Conservation (phyloP, 2,888 invertebrate species). For the Nudaria mundana region DNA sequence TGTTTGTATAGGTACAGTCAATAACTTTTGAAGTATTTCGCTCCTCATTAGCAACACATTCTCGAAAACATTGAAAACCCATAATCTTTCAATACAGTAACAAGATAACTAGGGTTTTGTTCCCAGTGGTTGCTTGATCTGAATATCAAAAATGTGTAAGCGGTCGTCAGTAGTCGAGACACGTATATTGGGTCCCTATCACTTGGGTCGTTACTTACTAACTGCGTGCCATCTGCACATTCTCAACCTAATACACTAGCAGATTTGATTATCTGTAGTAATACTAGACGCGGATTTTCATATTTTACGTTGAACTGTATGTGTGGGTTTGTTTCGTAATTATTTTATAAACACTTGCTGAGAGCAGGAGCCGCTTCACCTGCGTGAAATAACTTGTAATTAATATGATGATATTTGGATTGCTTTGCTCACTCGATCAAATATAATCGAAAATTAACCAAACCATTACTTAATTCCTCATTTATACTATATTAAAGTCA, state of each 20-base stretch:
- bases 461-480: no score
- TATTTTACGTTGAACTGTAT: no score
- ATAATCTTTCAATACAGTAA: slow-evolving; percentile 79
- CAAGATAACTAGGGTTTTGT: slow-evolving; percentile 78
- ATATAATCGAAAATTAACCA: no score
- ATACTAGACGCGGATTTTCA: slow-evolving; percentile 45
- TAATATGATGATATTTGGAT: no score
- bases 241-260: slow-evolving; percentile 73
- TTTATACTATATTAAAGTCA: no score
- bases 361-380: no score
- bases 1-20: no score
- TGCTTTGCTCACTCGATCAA: no score
- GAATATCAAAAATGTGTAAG: slow-evolving; percentile 80
- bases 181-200: slow-evolving; percentile 80
- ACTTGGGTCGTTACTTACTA: slow-evolving; percentile 78
- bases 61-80: slow-evolving; percentile 73
- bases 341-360: no score
- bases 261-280: slow-evolving; percentile 75
- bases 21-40: slow-evolving; percentile 25
- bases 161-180: slow-evolving; percentile 75
- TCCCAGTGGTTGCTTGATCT: slow-evolving; percentile 75
- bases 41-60: slow-evolving; percentile 62
- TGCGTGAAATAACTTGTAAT: no score
- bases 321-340: no score
- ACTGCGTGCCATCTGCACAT: slow-evolving; percentile 76